These are phyloP conservation scores for Zaprionus kolodkinae DNA, from an alignment of 1,140 invertebrate genomes.

Conservation along the genomic window DNA sequence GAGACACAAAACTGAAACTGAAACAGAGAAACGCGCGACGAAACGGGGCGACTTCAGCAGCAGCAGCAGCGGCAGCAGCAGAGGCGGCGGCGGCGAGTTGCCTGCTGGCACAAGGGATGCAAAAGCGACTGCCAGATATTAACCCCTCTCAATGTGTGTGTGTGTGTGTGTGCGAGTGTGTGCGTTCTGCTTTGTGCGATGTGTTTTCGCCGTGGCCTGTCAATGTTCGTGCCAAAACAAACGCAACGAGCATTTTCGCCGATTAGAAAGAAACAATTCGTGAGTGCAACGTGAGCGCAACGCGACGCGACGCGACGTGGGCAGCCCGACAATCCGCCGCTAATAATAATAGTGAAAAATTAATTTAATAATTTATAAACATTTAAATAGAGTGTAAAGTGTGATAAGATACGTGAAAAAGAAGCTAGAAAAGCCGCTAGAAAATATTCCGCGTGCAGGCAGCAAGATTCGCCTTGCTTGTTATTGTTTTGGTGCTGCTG, in stretches of 20 bases:
- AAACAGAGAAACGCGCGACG: constrained; percentile 63
- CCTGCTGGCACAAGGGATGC: constrained; percentile 70
- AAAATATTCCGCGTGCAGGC: constrained; percentile 23
- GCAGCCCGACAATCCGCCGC: constrained; percentile 9
- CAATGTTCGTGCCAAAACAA: constrained; percentile 83
- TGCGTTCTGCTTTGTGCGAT: constrained; percentile 57
- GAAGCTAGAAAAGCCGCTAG: constrained; percentile 3
- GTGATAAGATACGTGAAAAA: constrained; percentile 21
- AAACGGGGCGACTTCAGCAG: constrained; percentile 53
- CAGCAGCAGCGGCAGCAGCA: constrained; percentile 31
- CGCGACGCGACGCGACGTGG: constrained; percentile 53
- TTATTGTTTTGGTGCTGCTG: constrained; percentile 63
- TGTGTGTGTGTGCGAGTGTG: constrained; percentile 41
- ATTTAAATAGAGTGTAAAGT: constrained; percentile 22
- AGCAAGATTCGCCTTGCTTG: constrained; percentile 33
- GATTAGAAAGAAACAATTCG: constrained; percentile 84
- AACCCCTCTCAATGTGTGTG: constrained; percentile 60
- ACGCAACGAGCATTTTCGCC: constrained; percentile 79
- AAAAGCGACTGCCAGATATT: constrained; percentile 76
- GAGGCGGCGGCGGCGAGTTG: constrained; percentile 20
- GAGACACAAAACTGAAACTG: constrained; percentile 68
- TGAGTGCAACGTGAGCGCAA: constrained; percentile 77
- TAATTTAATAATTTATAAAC: constrained; percentile 18
- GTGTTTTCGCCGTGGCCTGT: constrained; percentile 72
- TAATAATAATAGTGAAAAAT: constrained; percentile 42